Evolutionary conservation across 2,797 vertebrate species (phyloP).

Genomic region (Tapirus indicus): DNA sequence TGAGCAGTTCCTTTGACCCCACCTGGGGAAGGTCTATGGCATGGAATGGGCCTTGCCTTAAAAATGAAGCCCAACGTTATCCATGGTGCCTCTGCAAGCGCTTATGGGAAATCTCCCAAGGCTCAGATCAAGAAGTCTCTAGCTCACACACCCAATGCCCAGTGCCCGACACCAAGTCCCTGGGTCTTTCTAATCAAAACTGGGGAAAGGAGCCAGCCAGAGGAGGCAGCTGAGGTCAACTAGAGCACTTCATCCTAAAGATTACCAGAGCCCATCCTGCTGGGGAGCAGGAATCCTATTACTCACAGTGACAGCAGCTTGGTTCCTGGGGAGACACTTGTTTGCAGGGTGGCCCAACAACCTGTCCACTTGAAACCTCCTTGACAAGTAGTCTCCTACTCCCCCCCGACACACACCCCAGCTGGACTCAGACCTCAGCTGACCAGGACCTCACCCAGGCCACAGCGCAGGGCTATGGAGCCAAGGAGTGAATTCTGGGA

Average conservation of each 20-base stretch:
- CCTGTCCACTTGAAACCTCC: constrained; percentile 62
- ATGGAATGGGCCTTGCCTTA: neutral
- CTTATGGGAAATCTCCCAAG: neutral
- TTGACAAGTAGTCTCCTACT: neutral
- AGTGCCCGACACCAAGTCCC: neutral
- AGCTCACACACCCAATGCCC: neutral
- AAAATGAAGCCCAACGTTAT: neutral
- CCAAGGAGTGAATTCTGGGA: neutral
- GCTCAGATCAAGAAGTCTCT: neutral
- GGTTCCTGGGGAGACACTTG: constrained; percentile 52
- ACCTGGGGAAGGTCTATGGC: neutral
- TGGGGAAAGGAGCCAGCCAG: constrained; percentile 41
- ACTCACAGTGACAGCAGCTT: constrained; percentile 74
- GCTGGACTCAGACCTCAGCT: neutral
- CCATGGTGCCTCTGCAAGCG: neutral
- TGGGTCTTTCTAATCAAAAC: constrained; percentile 59
- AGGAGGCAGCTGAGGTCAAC: constrained; percentile 50
- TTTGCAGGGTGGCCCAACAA: constrained; percentile 20
- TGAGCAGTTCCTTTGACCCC: neutral
- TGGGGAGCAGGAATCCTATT: constrained; percentile 80
- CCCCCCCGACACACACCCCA: neutral
- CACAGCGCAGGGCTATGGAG: neutral
- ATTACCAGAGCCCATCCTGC: constrained; percentile 70
- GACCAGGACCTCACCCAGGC: neutral
- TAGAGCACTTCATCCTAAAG: constrained; percentile 83